Evolutionary conservation across 1,140 invertebrate species (phyloP).

Genomic region (Globodera ellingtonae): DNA sequence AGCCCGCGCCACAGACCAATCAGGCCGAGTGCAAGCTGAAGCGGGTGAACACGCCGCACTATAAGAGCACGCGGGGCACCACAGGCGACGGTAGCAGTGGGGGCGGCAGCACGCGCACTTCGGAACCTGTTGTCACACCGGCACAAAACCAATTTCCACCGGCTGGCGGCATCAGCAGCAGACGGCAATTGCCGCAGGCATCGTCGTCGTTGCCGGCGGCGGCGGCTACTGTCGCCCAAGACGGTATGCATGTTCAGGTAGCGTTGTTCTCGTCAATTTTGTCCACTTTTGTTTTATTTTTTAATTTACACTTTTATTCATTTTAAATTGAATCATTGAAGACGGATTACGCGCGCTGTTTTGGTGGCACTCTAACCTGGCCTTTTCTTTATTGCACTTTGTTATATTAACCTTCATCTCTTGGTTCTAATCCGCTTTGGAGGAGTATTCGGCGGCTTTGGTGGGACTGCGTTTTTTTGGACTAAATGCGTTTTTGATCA

Average conservation of each 20-base stretch:
- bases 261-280: slow-evolving; percentile 33
- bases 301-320: background rate
- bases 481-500: too few relatives aligned
- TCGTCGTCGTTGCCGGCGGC: background rate
- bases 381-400: too few relatives aligned
- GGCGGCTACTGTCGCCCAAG: slow-evolving; percentile 8
- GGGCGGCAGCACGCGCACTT: background rate
- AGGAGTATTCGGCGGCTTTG: too few relatives aligned
- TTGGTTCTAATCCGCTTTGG: too few relatives aligned
- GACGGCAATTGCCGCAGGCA: slow-evolving; percentile 9
- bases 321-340: too few relatives aligned
- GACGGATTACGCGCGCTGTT: too few relatives aligned
- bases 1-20: slow-evolving; percentile 9
- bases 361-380: too few relatives aligned
- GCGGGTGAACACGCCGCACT: slow-evolving; percentile 62
- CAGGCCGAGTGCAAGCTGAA: slow-evolving; percentile 49
- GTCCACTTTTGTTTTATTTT: slow-evolving; percentile 15
- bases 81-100: background rate
- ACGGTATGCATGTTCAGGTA: slow-evolving; percentile 41
- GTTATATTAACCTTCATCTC: too few relatives aligned
- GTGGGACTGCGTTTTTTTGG: too few relatives aligned
- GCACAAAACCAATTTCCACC: too few relatives aligned
- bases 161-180: background rate
- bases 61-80: slow-evolving; percentile 38
- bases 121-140: too few relatives aligned